Evolutionary conservation across 2,888 invertebrate genomes (phyloP).

Genomic region (Spodoptera picta): DNA sequence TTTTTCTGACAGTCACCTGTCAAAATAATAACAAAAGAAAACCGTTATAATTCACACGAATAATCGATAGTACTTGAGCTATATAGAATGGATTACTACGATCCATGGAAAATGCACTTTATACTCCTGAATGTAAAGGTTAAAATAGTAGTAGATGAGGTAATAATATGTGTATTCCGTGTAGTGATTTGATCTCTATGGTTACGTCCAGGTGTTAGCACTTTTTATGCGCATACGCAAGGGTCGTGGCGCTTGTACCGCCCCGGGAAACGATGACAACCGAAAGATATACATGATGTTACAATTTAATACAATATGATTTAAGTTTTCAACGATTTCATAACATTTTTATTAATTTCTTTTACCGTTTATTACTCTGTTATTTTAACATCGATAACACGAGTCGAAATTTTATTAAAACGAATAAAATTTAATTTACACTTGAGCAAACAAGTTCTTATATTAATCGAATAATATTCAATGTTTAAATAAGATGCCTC

Average conservation of each 20-base stretch:
- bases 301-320: neutral
- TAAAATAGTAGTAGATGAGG: slow-evolving; percentile 9
- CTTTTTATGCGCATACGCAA: slow-evolving; percentile 67
- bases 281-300: slow-evolving; percentile 69
- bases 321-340: no score
- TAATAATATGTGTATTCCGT: slow-evolving; percentile 43
- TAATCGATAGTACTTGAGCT: slow-evolving; percentile 66
- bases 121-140: slow-evolving; percentile 9
- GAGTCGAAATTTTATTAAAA: neutral
- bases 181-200: slow-evolving; percentile 87
- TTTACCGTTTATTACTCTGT: no score
- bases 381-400: neutral
- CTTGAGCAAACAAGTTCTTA: slow-evolving; percentile 31
- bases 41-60: slow-evolving; percentile 78
- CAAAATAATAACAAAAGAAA: slow-evolving; percentile 67
- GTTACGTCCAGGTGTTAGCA: slow-evolving; percentile 85
- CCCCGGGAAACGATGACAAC: slow-evolving; percentile 52
- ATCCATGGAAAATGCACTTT: slow-evolving; percentile 35
- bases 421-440: slow-evolving; percentile 13
- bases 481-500: no score
- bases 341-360: no score
- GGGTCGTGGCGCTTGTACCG: slow-evolving; percentile 71
- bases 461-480: no score
- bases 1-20: slow-evolving; percentile 53
- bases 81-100: slow-evolving; percentile 61